Evolutionary conservation across 2,113 vertebrate genomes (phyloP).

Genomic region (Tetrao urogallus): DNA sequence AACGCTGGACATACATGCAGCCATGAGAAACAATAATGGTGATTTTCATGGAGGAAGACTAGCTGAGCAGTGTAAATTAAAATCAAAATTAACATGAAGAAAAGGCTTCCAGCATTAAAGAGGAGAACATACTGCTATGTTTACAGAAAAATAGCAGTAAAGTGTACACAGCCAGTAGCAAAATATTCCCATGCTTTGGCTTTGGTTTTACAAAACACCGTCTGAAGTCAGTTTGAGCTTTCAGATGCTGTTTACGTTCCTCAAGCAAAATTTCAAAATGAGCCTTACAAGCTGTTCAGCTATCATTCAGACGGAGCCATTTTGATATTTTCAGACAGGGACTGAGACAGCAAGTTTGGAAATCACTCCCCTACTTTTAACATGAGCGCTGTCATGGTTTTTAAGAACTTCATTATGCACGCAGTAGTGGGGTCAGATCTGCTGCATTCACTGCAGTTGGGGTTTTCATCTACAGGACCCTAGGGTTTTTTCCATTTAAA

Average conservation of each 20-base stretch:
- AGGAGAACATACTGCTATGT: conserved; percentile 50
- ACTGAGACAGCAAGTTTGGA: not conserved
- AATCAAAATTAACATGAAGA: conserved; percentile 25
- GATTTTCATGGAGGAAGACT: conserved; percentile 7
- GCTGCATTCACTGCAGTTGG: not conserved
- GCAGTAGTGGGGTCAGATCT: rapidly evolving
- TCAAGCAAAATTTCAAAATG: conserved; percentile 11
- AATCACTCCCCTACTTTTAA: rapidly evolving
- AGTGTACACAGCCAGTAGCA: conserved; percentile 34
- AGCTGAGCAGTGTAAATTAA: conserved; percentile 33
- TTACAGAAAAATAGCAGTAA: conserved; percentile 47
- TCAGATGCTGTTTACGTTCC: conserved; percentile 67
- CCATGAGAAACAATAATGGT: not conserved
- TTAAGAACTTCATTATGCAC: rapidly evolving
- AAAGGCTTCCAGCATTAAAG: not conserved
- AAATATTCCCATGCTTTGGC: conserved; percentile 39
- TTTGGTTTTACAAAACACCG: conserved; percentile 7
- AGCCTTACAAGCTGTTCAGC: conserved; percentile 49
- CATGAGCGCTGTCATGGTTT: not conserved
- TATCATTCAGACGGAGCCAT: not conserved
- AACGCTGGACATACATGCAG: not conserved
- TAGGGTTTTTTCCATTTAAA: not conserved
- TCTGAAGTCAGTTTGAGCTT: conserved; percentile 46
- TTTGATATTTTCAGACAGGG: rapidly evolving
- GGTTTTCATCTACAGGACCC: not conserved